Evolutionary conservation across 1,140 invertebrate genomes (phyloP).

Genomic region (Drepana arcuata): DNA sequence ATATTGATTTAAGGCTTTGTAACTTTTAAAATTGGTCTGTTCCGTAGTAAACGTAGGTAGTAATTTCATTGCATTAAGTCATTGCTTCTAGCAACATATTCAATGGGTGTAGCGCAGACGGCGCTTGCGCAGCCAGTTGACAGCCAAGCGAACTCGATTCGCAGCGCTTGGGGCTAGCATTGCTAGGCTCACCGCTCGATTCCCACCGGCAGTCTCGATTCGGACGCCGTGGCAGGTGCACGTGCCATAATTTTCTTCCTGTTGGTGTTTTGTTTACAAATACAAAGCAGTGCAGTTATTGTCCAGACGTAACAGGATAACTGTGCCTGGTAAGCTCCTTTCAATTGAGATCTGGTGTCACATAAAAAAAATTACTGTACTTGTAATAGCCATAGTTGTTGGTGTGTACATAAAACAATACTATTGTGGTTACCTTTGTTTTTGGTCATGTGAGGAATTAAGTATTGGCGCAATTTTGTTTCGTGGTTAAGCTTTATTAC

Average conservation of each 20-base stretch:
- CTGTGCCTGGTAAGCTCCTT: slow-evolving; percentile 46
- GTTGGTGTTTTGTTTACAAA: slow-evolving; percentile 45
- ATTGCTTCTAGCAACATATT: too few species aligned
- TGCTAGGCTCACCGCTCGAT: neutral
- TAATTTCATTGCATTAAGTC: too few species aligned
- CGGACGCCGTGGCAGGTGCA: slow-evolving; percentile 24
- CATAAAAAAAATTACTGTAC: too few species aligned
- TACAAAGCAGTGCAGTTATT: slow-evolving; percentile 36
- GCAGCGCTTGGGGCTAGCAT: too few species aligned
- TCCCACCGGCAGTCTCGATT: slow-evolving; percentile 26
- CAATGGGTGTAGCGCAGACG: too few species aligned
- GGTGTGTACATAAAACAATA: slow-evolving; percentile 23
- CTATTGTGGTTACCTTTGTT: slow-evolving; percentile 26
- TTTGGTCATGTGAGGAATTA: too few species aligned
- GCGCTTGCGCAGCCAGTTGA: slow-evolving; percentile 3
- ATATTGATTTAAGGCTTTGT: too few species aligned
- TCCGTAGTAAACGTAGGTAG: too few species aligned
- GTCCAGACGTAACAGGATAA: slow-evolving; percentile 44
- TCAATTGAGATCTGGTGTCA: slow-evolving; percentile 42
- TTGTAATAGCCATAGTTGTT: too few species aligned
- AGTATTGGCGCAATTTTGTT: slow-evolving; percentile 15
- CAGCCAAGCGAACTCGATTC: slow-evolving; percentile 40
- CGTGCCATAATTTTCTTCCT: slow-evolving; percentile 18
- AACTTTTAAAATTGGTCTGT: too few species aligned
- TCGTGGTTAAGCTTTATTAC: slow-evolving; percentile 3